These are phyloP conservation scores for Beroe ovata DNA, from an alignment of 37 sponge, comb jelly and placozoan genomes.

Conservation along the genomic window DNA sequence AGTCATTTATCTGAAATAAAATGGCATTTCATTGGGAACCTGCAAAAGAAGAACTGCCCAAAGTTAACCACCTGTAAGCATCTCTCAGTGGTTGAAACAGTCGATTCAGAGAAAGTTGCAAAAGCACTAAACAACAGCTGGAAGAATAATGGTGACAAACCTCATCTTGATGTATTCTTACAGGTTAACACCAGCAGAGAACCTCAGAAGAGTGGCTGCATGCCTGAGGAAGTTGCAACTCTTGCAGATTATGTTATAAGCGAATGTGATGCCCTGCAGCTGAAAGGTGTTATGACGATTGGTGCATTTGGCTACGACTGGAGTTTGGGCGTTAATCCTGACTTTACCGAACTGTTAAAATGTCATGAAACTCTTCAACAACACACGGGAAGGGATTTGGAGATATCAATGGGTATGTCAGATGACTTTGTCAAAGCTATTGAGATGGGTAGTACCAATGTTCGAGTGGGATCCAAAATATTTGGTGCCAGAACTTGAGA, in stretches of 20 bases:
- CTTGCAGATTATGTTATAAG: conserved; percentile 6
- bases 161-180: background rate
- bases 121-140: conserved; percentile 24
- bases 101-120: conserved; percentile 29
- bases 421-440: conserved; percentile 52
- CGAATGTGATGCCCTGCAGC: conserved; percentile 48
- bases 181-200: conserved; percentile 50
- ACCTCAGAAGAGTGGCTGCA: conserved; percentile 42
- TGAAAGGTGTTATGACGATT: conserved; percentile 65
- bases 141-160: conserved; percentile 40
- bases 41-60: conserved; percentile 62
- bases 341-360: conserved; percentile 10
- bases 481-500: conserved; percentile 66
- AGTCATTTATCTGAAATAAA: conserved; percentile 22
- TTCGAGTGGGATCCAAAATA: conserved; percentile 45
- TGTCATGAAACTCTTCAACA: background rate
- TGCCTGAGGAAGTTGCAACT: conserved; percentile 3
- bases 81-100: conserved; percentile 46
- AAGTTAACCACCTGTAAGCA: conserved; percentile 56
- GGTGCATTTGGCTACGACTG: conserved; percentile 66
- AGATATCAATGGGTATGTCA: conserved; percentile 62
- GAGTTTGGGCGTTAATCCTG: conserved; percentile 39
- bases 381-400: conserved; percentile 1
- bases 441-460: conserved; percentile 66
- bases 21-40: conserved; percentile 62